Evolutionary conservation across 1,140 invertebrate genomes (phyloP), one percentile per base, ranked within the genome.

Genomic region (Protaetia brevitarsis): DNA sequence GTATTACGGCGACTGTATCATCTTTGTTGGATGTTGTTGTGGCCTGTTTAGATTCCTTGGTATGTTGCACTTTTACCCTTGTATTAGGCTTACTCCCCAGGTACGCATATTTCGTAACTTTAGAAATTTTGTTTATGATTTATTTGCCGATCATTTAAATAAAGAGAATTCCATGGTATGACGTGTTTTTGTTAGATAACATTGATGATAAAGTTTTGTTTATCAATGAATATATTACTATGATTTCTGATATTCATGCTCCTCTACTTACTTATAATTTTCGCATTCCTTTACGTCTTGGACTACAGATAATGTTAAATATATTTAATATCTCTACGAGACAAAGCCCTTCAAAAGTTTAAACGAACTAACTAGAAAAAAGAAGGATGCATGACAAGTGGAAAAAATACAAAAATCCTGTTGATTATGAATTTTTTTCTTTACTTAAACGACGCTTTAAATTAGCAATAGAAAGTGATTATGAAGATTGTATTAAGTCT

Each of bases 261-360:
- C 45, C 45, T 2, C 21, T 16, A 2, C 8, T 3, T 8, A 51
- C 45, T 16, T 51, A 1, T 51, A 51, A 3, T 51, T 51, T 23
- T 19, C 45, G 3, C 13, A 16, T 1, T 6, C 8, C 6, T 2
- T 8, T 7, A 51, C 45, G 13, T 7, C 45, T 16, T 2, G 45
- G 45, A 7, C 21, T 16, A 51, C 8, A 19, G 45, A 51, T 51
- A 51, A 51, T 51, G 45, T 51, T 51, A 51, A 51, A 23, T 51
- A n/a, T n/a, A 16, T 8, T 34, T 34, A 34, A 34, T 34, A 6
- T 5, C 45, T 3, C 7, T 51, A 7, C 8, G 45, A 19, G 21
- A 51, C 45, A 34, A 34, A 34, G 31, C 31, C n/a, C 31, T 34
- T 7, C 7, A 7, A 7, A 34, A n/a, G n/a, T 34, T 7, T n/a